Evolutionary conservation across 2,797 vertebrate genomes (phyloP).

Genomic region (Enteromius unitaeniatus): DNA sequence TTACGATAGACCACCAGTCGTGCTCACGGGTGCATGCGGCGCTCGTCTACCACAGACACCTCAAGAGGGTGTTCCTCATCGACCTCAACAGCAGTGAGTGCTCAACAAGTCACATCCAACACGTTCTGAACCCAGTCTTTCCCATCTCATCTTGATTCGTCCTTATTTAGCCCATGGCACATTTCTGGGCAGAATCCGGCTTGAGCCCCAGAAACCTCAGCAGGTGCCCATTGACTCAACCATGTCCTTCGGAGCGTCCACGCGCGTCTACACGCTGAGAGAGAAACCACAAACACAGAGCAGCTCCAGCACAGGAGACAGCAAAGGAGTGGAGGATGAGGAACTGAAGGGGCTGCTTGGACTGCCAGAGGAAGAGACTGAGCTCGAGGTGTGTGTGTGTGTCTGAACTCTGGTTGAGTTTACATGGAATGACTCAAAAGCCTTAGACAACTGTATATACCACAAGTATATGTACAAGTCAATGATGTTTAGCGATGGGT

Average conservation of each 20-base stretch:
- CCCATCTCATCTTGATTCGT: not conserved
- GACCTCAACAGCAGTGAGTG: conserved; percentile 92
- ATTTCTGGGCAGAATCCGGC: conserved; percentile 85
- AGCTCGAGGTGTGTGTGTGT: conserved; percentile 80
- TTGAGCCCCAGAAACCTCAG: conserved; percentile 89
- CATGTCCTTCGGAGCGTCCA: conserved; percentile 88
- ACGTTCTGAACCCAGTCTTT: not conserved
- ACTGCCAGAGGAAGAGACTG: conserved; percentile 87
- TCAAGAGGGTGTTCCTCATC: conserved; percentile 90
- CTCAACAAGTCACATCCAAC: not conserved
- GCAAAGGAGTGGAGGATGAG: conserved; percentile 85
- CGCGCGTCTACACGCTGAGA: conserved; percentile 83
- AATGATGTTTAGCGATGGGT: too few relatives aligned
- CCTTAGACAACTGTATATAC: too few relatives aligned
- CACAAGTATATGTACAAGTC: too few relatives aligned
- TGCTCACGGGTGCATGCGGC: conserved; percentile 89
- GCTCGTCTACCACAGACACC: conserved; percentile 89
- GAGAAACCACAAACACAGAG: conserved; percentile 88
- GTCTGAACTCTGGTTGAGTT: not conserved
- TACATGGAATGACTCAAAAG: too few relatives aligned
- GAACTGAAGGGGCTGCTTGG: conserved; percentile 88
- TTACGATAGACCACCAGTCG: conserved; percentile 91
- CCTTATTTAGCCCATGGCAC: conserved; percentile 83
- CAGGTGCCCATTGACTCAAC: conserved; percentile 91
- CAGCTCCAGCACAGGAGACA: conserved; percentile 80